A percentile compares a stretch with the other conserved stretches of the same genome.
Conservation (phyloP, 30 jellyfish, hydroid and myxozoan species). For the Phacellophora camtschatica region DNA sequence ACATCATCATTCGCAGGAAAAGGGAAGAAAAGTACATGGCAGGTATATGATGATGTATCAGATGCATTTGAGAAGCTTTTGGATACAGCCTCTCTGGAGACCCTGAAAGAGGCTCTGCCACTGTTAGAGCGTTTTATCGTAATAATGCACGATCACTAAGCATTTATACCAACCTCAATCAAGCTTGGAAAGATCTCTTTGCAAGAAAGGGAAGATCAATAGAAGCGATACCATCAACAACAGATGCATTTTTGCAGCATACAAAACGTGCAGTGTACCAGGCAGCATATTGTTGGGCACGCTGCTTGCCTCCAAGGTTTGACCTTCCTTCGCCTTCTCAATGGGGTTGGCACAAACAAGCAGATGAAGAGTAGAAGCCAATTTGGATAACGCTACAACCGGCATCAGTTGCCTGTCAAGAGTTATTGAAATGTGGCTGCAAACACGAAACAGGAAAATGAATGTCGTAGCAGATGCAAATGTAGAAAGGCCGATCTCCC, state of each 20-base stretch:
- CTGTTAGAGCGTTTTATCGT: neutral
- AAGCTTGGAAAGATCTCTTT: neutral
- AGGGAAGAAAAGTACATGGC: conserved; percentile 34
- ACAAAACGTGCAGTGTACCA: conserved; percentile 29
- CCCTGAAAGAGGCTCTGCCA: neutral
- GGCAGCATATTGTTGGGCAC: conserved; percentile 34
- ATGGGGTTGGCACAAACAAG: conserved; percentile 14
- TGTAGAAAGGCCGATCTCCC: neutral
- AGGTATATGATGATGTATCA: neutral
- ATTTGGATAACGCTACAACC: neutral
- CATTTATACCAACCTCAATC: neutral
- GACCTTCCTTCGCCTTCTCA: conserved; percentile 14
- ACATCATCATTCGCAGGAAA: neutral
- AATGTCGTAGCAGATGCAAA: neutral
- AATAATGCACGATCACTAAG: neutral
- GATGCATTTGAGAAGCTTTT: neutral
- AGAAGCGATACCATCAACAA: neutral
- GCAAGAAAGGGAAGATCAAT: conserved; percentile 19
- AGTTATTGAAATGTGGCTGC: neutral
- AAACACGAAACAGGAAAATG: neutral
- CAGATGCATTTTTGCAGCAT: conserved; percentile 4
- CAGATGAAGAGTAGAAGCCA: neutral
- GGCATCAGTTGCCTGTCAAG: neutral
- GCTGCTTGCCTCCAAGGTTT: neutral
- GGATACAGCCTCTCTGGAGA: neutral